A percentile compares a stretch with the other conserved stretches of the same genome.
phyloP scores from a whole-genome alignment of 2,113 vertebrate genomes.

The Nestor notabilis region DNA sequence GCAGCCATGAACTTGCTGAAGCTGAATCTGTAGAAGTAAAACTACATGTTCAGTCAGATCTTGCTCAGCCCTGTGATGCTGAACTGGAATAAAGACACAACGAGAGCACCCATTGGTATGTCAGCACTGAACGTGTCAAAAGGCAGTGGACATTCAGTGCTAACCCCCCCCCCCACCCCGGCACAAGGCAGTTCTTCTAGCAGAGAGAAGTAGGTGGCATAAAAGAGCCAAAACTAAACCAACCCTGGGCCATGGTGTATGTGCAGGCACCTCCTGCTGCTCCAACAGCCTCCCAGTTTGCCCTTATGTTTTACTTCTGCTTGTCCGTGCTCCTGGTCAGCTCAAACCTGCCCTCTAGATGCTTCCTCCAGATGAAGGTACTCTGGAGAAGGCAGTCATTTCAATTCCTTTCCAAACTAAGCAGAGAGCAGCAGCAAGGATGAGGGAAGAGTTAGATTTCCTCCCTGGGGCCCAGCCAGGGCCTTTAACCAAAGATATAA shows the following conservation, averaged over 20 bases:
- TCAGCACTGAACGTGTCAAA: background rate
- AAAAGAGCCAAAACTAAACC: background rate
- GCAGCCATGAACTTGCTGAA: background rate
- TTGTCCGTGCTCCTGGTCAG: background rate
- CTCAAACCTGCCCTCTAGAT: background rate
- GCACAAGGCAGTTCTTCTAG: background rate
- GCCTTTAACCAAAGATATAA: background rate
- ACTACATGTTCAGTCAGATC: background rate
- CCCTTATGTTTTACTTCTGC: background rate
- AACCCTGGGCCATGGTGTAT: background rate
- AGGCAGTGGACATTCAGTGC: background rate
- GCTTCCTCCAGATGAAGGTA: background rate
- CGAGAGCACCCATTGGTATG: background rate
- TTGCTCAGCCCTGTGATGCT: background rate
- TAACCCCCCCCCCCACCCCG: background rate
- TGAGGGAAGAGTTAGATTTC: background rate
- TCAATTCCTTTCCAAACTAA: background rate
- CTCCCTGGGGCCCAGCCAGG: background rate
- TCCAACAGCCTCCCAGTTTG: background rate
- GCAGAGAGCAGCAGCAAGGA: background rate
- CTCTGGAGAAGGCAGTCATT: background rate
- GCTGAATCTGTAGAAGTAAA: background rate
- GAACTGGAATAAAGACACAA: background rate
- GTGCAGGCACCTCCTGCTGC: background rate
- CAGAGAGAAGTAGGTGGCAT: background rate